Conservation (phyloP, 2,888 invertebrate genomes). For the Oscheius onirici region DNA sequence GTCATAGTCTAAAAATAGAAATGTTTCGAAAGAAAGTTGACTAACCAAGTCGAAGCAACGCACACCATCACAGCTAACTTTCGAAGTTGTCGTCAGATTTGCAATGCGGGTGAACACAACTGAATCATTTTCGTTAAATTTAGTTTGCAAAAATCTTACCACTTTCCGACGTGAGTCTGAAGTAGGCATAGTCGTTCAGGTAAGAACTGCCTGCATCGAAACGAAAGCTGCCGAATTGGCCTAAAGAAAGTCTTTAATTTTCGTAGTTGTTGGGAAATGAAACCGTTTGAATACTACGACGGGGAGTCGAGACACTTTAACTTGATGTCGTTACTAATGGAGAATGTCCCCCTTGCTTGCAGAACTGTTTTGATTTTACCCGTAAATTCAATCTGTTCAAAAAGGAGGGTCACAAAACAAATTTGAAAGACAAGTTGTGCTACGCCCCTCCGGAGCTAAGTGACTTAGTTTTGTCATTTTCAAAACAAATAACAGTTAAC, state of each 20-base stretch:
- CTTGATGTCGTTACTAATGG: no score
- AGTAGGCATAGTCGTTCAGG: slow-evolving; percentile 16
- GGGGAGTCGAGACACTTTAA: no score
- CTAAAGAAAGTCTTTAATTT: neutral
- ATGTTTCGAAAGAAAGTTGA: neutral
- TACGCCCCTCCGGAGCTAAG: no score
- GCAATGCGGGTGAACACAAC: neutral
- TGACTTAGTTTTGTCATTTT: no score
- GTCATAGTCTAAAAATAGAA: neutral
- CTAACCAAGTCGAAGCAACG: slow-evolving; percentile 15
- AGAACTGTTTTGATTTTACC: no score
- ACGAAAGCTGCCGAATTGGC: slow-evolving; percentile 13
- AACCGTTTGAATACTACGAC: no score
- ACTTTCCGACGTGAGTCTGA: neutral
- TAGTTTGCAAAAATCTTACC: neutral
- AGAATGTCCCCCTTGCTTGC: no score
- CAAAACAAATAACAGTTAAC: no score
- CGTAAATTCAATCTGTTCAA: no score
- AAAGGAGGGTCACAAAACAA: no score
- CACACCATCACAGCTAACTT: neutral
- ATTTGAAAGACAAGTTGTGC: no score
- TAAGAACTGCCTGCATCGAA: slow-evolving; percentile 26
- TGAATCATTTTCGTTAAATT: neutral
- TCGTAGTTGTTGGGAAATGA: neutral
- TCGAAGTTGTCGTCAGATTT: neutral